These are phyloP conservation scores for Corapipo altera DNA, from an alignment of 2,113 vertebrate species.

Conservation along the genomic window DNA sequence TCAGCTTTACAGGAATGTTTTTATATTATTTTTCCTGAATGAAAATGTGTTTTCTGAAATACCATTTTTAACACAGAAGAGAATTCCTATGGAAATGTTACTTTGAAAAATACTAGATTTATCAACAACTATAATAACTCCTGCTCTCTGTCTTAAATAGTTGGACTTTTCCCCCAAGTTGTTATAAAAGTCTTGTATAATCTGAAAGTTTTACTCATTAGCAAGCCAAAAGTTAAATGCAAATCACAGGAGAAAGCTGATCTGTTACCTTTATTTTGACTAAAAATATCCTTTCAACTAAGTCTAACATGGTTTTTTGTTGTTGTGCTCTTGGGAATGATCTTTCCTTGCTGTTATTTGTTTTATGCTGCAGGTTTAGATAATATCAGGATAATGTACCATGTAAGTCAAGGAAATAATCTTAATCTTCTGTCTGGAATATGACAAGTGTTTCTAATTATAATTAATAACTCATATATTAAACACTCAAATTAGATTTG, in stretches of 20 bases:
- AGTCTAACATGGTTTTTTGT: background rate
- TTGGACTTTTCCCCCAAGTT: background rate
- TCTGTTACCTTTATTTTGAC: background rate
- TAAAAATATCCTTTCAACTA: background rate
- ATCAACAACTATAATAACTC: background rate
- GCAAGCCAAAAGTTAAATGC: background rate
- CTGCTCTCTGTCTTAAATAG: background rate
- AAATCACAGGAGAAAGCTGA: background rate
- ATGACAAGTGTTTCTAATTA: constrained; percentile 57
- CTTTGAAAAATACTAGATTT: background rate
- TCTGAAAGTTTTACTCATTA: background rate
- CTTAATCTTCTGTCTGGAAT: constrained; percentile 43
- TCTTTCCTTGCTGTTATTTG: background rate
- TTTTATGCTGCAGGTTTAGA: background rate
- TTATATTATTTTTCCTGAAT: background rate
- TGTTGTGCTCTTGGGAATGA: background rate
- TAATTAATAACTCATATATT: constrained; percentile 54
- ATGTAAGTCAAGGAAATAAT: constrained; percentile 38
- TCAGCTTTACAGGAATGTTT: background rate
- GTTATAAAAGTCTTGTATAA: background rate
- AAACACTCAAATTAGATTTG: constrained; percentile 14
- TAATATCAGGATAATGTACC: constrained; percentile 24
- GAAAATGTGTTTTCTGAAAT: background rate
- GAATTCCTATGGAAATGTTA: background rate
- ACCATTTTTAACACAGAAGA: background rate